Conservation (phyloP, 2,113 vertebrate species). For the Panthera uncia region DNA sequence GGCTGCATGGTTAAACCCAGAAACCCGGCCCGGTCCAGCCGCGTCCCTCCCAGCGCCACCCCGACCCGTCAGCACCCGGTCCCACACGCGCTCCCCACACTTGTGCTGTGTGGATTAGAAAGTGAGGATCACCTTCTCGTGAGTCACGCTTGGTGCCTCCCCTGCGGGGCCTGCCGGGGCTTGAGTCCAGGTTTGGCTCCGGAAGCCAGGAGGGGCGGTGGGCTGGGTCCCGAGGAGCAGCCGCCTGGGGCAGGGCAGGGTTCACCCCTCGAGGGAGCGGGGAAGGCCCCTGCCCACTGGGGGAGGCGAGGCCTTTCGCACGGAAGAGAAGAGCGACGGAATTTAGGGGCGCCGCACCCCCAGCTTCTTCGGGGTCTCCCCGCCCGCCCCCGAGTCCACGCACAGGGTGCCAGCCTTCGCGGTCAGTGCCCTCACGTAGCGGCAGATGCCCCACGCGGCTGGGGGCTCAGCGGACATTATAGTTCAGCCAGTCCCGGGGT, state of each 20-base stretch:
- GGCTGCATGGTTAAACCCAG: neutral
- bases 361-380: neutral
- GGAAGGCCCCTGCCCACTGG: neutral
- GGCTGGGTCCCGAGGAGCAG: neutral
- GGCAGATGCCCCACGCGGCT: neutral
- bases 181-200: neutral
- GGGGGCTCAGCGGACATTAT: fast-evolving
- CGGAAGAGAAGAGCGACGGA: too few relatives aligned
- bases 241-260: neutral
- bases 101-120: neutral
- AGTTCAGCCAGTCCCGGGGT: neutral
- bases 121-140: neutral
- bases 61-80: neutral
- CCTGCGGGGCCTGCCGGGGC: neutral
- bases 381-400: neutral
- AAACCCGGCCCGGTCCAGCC: fast-evolving
- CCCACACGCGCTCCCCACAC: neutral
- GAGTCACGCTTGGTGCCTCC: neutral
- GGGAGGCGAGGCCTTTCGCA: fast-evolving
- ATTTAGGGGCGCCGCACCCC: neutral
- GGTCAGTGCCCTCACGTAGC: neutral
- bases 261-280: neutral
- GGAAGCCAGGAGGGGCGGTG: neutral
- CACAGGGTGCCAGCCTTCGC: too few relatives aligned
- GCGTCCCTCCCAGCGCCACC: too few relatives aligned